These are phyloP conservation scores for Cerceris ruficornis DNA, from an alignment of 2,888 invertebrate genomes.

Conservation along the genomic window DNA sequence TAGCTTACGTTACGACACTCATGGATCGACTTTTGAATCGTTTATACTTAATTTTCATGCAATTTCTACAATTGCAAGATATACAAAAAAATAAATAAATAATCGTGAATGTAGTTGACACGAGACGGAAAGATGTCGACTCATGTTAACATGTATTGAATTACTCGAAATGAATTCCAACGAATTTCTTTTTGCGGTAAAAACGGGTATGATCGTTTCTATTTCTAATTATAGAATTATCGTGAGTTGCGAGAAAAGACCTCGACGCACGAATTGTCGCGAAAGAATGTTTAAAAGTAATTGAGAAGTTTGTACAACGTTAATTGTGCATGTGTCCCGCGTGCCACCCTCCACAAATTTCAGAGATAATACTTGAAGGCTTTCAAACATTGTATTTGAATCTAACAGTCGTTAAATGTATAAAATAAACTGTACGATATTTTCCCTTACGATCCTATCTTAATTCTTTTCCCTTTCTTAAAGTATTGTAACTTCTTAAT, in stretches of 20 bases:
- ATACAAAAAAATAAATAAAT: no score
- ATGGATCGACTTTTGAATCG: slow-evolving; percentile 21
- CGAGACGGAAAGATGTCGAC: no score
- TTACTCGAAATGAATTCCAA: no score
- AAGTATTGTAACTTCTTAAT: no score
- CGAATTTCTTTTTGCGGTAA: background rate
- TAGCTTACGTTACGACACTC: no score
- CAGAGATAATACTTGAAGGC: slow-evolving; percentile 24
- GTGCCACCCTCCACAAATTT: slow-evolving; percentile 21
- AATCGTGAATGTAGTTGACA: no score
- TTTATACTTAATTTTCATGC: slow-evolving; percentile 37
- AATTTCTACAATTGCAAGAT: background rate
- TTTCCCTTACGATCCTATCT: slow-evolving; percentile 51
- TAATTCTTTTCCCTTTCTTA: slow-evolving; percentile 4
- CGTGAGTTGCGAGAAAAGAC: no score
- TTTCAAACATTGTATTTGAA: slow-evolving; percentile 46
- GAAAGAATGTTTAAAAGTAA: background rate
- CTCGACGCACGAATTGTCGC: no score
- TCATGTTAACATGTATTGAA: no score
- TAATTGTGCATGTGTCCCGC: slow-evolving; percentile 25
- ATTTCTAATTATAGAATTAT: background rate
- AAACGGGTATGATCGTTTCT: background rate
- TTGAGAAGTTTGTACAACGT: slow-evolving; percentile 8
- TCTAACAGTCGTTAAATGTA: slow-evolving; percentile 51
- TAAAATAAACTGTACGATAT: slow-evolving; percentile 66